Evolutionary conservation across 2,113 vertebrate species (phyloP), one percentile per base, ranked within the genome.

Genomic region (Onychostruthus taczanowskii): DNA sequence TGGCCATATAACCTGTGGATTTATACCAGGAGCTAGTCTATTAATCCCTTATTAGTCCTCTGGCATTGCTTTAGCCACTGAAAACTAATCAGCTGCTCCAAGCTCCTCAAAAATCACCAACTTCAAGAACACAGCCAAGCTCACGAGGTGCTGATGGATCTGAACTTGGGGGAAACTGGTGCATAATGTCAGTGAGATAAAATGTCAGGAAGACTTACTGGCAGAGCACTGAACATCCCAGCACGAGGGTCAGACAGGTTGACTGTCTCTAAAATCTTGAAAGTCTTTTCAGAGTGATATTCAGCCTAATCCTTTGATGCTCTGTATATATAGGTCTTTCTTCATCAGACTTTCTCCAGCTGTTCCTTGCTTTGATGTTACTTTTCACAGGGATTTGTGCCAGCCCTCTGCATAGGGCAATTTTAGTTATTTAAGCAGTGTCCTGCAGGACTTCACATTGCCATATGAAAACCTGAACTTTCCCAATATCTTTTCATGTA

Each of bases 241-340:
- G 69, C 86, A 88, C 33, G 28, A 23, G 90, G 95, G 95, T 96
- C 93, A 96, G 82, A 66, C 76, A 86, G 91, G 85, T 84, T 90
- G 92, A 95, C 94, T 94, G 89, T 93, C 76, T 84, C 80, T 90
- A 94, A 90, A 95, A 94, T 93, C 92, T 95, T 87, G 59, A 82
- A 91, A 94, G 93, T 53, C 93, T 89, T 91, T 95, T 92, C 73
- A 53, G 93, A 90, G 69, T 82, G 94, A 87, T 96, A 87, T 93
- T 95, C 95, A 94, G 84, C 68, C 88, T 87, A 81, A 86, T 95
- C 94, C 89, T 95, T 96, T 91, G 87, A 86, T 90, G 74, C 72
- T 89, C 44, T 72, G 39, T 88, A 11, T 91, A 58, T 93, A 44
- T 55, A 43, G 91, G 50, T 89, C 75, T 87, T 18, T 68, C 84